Conservation (phyloP, 2,113 vertebrate species). For the Haemorhous mexicanus region DNA sequence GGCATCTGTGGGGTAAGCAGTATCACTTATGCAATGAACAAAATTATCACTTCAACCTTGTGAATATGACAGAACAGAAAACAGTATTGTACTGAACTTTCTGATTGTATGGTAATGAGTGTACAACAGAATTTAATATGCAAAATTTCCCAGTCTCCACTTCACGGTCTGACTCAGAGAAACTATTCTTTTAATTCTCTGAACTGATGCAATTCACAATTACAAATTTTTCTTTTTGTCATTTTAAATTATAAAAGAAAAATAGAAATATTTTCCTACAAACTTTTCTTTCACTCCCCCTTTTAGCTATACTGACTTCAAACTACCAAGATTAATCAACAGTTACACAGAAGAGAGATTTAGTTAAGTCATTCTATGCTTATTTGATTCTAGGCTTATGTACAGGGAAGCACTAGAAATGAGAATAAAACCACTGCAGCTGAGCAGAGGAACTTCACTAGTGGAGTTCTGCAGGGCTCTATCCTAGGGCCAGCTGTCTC, state of each 20-base stretch:
- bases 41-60: background rate
- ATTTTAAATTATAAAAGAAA: background rate
- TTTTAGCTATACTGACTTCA: background rate
- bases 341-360: background rate
- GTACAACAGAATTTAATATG: background rate
- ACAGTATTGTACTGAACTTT: background rate
- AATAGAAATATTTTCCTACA: background rate
- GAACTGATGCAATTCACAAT: background rate
- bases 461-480: no score
- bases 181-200: background rate
- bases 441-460: background rate
- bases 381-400: background rate
- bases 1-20: background rate
- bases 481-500: background rate
- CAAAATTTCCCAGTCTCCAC: background rate
- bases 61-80: background rate
- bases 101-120: background rate
- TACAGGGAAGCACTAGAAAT: background rate
- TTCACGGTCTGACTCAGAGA: background rate
- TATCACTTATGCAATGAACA: background rate
- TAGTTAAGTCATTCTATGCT: background rate
- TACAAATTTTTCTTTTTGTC: background rate
- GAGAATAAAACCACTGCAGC: background rate
- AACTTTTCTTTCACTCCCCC: background rate
- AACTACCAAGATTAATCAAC: background rate